Conservation (phyloP, 1,140 invertebrate genomes). For the Lineus longissimus region DNA sequence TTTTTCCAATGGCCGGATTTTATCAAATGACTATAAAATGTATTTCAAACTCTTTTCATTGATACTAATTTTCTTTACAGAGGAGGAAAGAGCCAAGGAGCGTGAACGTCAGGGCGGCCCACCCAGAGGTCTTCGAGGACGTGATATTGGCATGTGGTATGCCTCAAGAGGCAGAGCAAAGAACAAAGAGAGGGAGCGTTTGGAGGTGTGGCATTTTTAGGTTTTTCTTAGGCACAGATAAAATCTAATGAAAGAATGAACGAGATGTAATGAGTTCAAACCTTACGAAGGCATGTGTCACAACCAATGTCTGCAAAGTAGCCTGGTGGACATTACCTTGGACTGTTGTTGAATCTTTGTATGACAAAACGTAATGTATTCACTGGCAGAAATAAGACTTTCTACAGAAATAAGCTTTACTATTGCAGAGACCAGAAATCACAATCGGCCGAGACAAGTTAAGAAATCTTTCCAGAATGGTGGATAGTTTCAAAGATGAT, state of each 20-base stretch:
- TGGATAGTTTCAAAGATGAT: background rate
- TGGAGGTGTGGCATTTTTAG: slow-evolving; percentile 10
- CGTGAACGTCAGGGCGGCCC: slow-evolving; percentile 10
- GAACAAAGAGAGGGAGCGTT: slow-evolving; percentile 22
- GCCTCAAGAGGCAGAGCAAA: slow-evolving; percentile 23
- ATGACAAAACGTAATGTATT: too few species aligned
- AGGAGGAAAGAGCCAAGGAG: slow-evolving; percentile 7
- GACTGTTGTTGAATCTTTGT: background rate
- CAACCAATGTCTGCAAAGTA: background rate
- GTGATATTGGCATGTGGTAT: slow-evolving; percentile 48
- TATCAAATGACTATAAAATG: too few species aligned
- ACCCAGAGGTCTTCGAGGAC: slow-evolving; percentile 38
- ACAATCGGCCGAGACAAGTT: background rate
- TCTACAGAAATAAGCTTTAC: too few species aligned
- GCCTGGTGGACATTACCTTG: background rate
- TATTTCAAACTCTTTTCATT: too few species aligned
- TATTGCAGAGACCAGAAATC: background rate
- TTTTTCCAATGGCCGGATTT: too few species aligned
- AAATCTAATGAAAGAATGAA: background rate
- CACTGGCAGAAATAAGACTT: too few species aligned
- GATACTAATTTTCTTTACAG: background rate
- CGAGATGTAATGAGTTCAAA: background rate
- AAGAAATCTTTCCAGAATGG: background rate
- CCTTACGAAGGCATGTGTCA: background rate
- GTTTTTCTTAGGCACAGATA: background rate